Evolutionary conservation across 2,113 vertebrate species (phyloP).

Genomic region (Talpa occidentalis): DNA sequence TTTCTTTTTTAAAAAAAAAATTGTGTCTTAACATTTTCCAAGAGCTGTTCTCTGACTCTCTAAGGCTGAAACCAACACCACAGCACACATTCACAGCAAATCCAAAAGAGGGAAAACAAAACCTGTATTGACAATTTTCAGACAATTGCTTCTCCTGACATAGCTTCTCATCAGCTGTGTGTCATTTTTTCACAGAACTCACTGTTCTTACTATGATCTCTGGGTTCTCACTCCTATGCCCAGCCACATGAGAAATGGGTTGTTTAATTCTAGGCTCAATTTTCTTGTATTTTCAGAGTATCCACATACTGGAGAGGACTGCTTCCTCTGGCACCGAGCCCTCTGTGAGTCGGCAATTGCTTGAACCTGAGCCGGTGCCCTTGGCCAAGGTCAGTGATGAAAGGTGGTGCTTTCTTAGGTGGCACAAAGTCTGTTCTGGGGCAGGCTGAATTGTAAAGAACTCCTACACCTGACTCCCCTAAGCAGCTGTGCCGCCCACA

Average conservation of each 20-base stretch:
- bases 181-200: background rate
- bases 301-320: conserved; percentile 86
- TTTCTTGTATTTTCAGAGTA: conserved; percentile 78
- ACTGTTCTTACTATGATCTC: background rate
- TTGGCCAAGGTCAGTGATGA: conserved; percentile 85
- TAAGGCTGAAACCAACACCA: background rate
- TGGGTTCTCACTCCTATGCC: background rate
- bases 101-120: background rate
- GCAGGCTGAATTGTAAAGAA: background rate
- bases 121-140: background rate
- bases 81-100: background rate
- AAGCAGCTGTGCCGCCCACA: background rate
- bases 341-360: conserved; percentile 85
- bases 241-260: background rate
- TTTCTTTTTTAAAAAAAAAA: background rate
- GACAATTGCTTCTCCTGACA: background rate
- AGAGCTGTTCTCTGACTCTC: background rate
- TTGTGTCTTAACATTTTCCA: background rate
- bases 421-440: background rate
- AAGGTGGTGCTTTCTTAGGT: background rate
- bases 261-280: conserved; percentile 40
- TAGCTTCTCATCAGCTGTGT: background rate
- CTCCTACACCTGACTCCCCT: background rate
- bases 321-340: conserved; percentile 86
- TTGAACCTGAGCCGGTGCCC: conserved; percentile 84